Percentiles rank a stretch among this genome's conserved stretches.
Evolutionary conservation across 23 tunicate species (phyloP).

Genomic region (Aplidium turbinatum): DNA sequence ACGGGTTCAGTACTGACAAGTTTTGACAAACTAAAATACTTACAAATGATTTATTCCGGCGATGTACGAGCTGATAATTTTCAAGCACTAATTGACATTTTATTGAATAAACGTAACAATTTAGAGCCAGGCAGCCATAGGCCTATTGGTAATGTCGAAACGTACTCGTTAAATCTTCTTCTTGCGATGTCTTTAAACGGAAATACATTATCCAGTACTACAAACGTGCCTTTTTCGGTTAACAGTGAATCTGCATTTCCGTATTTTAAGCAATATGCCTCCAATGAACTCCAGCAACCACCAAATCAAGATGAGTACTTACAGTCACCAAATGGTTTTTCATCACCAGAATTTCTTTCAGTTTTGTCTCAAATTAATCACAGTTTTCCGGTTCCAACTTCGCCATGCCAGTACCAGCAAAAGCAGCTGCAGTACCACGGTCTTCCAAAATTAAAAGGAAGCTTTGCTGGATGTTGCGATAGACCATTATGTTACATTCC

Average conservation of each 20-base stretch:
- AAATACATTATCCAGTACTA: too few relatives aligned
- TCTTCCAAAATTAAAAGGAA: conserved; percentile 62
- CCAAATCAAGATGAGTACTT: background rate
- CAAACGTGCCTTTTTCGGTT: too few relatives aligned
- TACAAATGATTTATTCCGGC: conserved; percentile 45
- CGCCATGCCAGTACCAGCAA: conserved; percentile 48
- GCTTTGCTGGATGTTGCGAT: conserved; percentile 82
- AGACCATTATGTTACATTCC: conserved; percentile 72
- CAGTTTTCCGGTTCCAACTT: background rate
- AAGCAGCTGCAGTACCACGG: conserved; percentile 25
- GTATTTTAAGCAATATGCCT: background rate
- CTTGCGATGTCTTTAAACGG: too few relatives aligned
- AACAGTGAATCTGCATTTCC: too few relatives aligned
- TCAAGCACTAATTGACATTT: conserved; percentile 6
- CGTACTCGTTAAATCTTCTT: too few relatives aligned
- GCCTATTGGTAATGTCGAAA: too few relatives aligned
- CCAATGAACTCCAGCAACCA: background rate
- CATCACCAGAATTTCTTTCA: background rate
- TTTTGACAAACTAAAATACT: conserved; percentile 9
- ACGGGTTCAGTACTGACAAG: background rate
- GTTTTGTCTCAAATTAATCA: background rate
- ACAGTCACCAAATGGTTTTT: background rate
- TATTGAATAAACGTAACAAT: too few relatives aligned
- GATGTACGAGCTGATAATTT: conserved; percentile 78
- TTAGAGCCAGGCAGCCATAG: too few relatives aligned